Evolutionary conservation across 2,797 vertebrate genomes (phyloP).

Genomic region (Ara ararauna): DNA sequence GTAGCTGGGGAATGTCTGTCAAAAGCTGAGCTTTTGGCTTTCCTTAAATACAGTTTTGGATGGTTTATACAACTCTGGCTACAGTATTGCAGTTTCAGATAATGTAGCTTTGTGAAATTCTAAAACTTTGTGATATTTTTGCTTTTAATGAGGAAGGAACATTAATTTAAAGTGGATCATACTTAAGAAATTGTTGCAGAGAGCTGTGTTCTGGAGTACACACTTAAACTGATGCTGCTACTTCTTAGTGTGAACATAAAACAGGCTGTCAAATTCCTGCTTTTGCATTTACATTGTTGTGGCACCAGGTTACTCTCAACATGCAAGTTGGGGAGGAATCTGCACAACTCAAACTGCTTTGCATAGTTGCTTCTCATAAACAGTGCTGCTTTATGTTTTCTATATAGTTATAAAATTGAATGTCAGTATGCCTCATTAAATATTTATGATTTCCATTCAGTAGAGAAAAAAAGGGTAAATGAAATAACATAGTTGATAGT

Average conservation of each 20-base stretch:
- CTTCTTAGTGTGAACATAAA: neutral
- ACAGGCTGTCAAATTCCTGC: neutral
- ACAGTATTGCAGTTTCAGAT: neutral
- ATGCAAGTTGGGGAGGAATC: neutral
- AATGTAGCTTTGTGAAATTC: neutral
- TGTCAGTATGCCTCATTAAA: neutral
- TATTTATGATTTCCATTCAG: neutral
- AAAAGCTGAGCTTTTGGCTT: neutral
- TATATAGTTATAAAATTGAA: neutral
- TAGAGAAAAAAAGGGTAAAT: neutral
- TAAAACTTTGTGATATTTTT: neutral
- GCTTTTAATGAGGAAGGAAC: neutral
- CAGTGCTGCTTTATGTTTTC: accelerated
- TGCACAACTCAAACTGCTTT: neutral
- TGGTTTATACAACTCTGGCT: neutral
- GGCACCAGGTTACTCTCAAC: neutral
- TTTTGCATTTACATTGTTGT: neutral
- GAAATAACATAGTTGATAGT: neutral
- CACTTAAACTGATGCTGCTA: neutral
- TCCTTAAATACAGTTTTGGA: neutral
- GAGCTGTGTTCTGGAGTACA: neutral
- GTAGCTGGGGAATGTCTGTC: neutral
- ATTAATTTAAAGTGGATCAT: neutral
- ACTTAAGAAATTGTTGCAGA: neutral
- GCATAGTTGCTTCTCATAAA: neutral